Conservation (phyloP, 2,797 vertebrate genomes). For the Pseudomugil gertrudae region DNA sequence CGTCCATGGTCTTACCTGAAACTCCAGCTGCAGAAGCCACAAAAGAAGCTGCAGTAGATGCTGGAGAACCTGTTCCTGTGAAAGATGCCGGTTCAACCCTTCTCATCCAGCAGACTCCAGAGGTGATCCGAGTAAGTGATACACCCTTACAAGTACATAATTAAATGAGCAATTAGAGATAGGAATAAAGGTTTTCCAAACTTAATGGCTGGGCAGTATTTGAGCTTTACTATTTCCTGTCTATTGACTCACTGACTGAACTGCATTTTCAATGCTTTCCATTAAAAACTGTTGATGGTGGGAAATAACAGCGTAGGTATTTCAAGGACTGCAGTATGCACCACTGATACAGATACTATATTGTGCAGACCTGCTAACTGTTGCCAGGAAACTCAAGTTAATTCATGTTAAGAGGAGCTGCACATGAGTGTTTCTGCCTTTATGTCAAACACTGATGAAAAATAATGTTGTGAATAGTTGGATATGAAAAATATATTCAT, state of each 20-base stretch:
- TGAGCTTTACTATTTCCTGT: neutral
- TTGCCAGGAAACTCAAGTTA: neutral
- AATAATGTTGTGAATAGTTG: too few relatives aligned
- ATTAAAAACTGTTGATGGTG: neutral
- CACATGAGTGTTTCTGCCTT: neutral
- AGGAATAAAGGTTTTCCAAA: neutral
- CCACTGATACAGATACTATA: neutral
- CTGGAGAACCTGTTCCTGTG: constrained; percentile 52
- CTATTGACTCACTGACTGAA: neutral
- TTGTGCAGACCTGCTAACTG: neutral
- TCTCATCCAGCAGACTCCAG: constrained; percentile 93
- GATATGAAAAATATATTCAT: too few relatives aligned
- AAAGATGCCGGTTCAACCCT: constrained; percentile 85
- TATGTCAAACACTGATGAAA: neutral
- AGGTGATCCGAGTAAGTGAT: constrained; percentile 92
- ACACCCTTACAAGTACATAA: constrained; percentile 9
- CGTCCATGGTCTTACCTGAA: constrained; percentile 40
- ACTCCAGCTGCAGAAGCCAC: constrained; percentile 8
- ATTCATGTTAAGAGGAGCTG: neutral
- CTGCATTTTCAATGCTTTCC: neutral
- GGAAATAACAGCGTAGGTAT: neutral
- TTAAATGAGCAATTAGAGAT: neutral
- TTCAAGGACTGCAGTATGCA: neutral
- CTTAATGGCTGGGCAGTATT: neutral
- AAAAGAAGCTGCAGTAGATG: constrained; percentile 25